Conservation (phyloP, 2,797 vertebrate genomes). For the Eutrigla gurnardus region DNA sequence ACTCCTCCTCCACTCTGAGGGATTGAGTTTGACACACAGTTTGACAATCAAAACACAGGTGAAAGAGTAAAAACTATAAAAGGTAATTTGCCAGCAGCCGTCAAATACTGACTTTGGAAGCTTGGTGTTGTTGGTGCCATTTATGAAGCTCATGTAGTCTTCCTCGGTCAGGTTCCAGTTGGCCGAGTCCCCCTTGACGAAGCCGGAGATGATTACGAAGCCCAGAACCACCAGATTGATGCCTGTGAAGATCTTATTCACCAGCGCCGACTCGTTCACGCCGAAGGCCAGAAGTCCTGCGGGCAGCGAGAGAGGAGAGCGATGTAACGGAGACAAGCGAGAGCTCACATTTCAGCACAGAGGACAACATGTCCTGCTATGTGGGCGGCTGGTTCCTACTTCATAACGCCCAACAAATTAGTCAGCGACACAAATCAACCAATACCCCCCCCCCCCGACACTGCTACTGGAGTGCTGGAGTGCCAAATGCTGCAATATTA, state of each 20-base stretch:
- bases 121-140: constrained; percentile 33
- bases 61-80: not conserved
- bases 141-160: constrained; percentile 63
- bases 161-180: constrained; percentile 90
- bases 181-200: constrained; percentile 88
- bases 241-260: constrained; percentile 96
- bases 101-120: constrained; percentile 38
- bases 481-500: constrained; percentile 23
- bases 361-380: constrained; percentile 42
- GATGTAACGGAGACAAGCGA: not conserved
- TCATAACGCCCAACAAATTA: constrained; percentile 40
- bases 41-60: not conserved
- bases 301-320: not conserved
- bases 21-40: not conserved
- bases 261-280: constrained; percentile 93
- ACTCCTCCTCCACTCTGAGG: constrained; percentile 57
- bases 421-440: constrained; percentile 44
- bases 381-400: constrained; percentile 62
- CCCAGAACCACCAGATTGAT: constrained; percentile 93
- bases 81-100: not conserved
- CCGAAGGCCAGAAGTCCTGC: constrained; percentile 92
- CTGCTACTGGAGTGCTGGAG: constrained; percentile 38
- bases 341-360: constrained; percentile 30
- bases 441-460: constrained; percentile 23
- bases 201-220: constrained; percentile 93